Base-by-base conservation (phyloP, 2,888 invertebrate genomes). In the Spisula solida region DNA sequence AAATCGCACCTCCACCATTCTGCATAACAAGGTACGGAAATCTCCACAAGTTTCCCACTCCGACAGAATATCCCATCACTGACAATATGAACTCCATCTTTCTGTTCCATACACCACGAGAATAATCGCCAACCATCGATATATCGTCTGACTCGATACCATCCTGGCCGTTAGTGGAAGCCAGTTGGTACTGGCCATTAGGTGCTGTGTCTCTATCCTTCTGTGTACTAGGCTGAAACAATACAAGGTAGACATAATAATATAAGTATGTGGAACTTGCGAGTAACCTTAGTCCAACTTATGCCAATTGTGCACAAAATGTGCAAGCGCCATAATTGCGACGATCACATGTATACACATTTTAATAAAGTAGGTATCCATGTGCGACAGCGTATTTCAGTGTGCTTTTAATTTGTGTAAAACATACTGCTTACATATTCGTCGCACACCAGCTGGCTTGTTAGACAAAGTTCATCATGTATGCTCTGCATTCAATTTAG, bases 71-170 rank as follows among this genome's bases (percentile, higher is more conserved):
- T 47, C 94, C 94, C 80, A 94, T 92, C 66, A 94, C 92, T 10
- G 94, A 94, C 75, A 94, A 84, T 41, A 94, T 92, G 51, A 94
- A 94, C 80, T 94, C 94, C 12, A 93, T 55, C 80, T 93, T 93
- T n/a, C 99, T 91, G 97, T 97, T 92, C 97, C 97, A 79, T 99
- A 89, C 90, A 29, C 92, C 92, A 5, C 92, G 81, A 25, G 86
- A 75, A 75, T 92, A 92, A 78, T 91, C 92, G 0, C 66, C 87
- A 4, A n/a, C 56, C 82, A 34, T 51, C 5, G 80, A 80, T 25
- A n/a, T 25, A 0, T 78, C 31, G 10, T 85, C 85, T 16, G 85
- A 79, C 10, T 85, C 85, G 51, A 75, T 75, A n/a, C 78, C 51
- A 29, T 85, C 85, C 18, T 29, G 78, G 1, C 56, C 25, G 18